Evolutionary conservation across 2,113 vertebrate genomes (phyloP).

Genomic region (Lasiurus borealis): DNA sequence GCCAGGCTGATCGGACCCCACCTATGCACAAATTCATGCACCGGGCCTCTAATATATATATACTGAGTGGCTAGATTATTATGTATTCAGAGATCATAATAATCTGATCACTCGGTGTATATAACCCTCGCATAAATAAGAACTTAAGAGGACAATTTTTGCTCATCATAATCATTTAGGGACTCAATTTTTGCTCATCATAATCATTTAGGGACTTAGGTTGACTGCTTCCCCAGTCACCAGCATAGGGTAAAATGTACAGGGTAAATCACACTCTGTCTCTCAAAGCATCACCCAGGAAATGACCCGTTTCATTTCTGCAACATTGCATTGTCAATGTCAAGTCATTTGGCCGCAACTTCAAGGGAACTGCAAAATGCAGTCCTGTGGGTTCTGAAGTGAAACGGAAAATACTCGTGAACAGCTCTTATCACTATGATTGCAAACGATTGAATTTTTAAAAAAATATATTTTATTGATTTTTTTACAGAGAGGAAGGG

Average conservation of each 20-base stretch:
- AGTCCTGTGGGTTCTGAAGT: background rate
- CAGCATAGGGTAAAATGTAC: background rate
- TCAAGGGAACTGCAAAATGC: too few species aligned
- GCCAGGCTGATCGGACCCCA: too few species aligned
- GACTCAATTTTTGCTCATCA: background rate
- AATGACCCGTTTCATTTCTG: background rate
- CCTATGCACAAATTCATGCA: too few species aligned
- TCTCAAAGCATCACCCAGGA: background rate
- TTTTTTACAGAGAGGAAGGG: too few species aligned
- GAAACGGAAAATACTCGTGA: background rate
- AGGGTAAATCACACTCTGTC: background rate
- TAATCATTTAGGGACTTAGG: background rate
- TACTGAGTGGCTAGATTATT: too few species aligned
- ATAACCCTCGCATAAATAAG: background rate
- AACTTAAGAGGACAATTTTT: background rate
- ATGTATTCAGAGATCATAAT: too few species aligned
- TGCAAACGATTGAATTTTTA: background rate
- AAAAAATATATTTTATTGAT: too few species aligned
- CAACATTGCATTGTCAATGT: background rate
- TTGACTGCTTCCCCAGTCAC: background rate
- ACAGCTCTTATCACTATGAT: background rate
- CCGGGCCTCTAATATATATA: too few species aligned
- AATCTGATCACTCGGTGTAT: background rate
- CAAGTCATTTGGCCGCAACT: background rate
- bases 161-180: fast-evolving